phyloP scores from a whole-genome alignment of 1,140 invertebrate genomes.

The Mylabris phalerata region DNA sequence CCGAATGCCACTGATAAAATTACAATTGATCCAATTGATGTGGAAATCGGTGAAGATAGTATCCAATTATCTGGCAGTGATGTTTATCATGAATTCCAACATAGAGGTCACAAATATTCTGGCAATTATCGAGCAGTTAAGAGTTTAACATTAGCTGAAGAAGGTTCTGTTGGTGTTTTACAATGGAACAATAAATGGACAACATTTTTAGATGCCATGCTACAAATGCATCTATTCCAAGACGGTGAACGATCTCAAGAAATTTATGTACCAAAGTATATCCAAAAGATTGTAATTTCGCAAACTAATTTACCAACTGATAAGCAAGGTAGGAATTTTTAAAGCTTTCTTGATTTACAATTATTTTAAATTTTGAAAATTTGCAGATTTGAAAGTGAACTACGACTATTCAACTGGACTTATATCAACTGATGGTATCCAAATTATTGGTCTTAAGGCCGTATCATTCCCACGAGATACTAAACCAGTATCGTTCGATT shows the following conservation, averaged over 20 bases:
- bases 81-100: conserved; percentile 85
- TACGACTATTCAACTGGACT: conserved; percentile 35
- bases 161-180: conserved; percentile 25
- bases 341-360: background rate
- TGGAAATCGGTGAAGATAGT: conserved; percentile 44
- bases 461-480: conserved; percentile 20
- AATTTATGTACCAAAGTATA: conserved; percentile 27
- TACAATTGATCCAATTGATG: conserved; percentile 34
- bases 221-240: conserved; percentile 37
- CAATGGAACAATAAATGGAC: conserved; percentile 33
- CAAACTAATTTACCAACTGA: conserved; percentile 25
- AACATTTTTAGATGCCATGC: conserved; percentile 34
- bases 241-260: conserved; percentile 36
- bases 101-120: conserved; percentile 84
- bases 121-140: conserved; percentile 34
- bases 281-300: conserved; percentile 35
- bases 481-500: conserved; percentile 28
- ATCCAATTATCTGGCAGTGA: conserved; percentile 56
- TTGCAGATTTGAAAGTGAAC: conserved; percentile 25
- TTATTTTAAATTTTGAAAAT: conserved; percentile 1
- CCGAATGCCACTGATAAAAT: conserved; percentile 43
- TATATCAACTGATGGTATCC: conserved; percentile 28
- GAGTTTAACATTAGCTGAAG: conserved; percentile 25
- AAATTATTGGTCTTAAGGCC: conserved; percentile 32
- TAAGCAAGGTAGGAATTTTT: conserved; percentile 1